Base-by-base conservation (phyloP, 2,888 invertebrate species). In the Coenonympha arcania region DNA sequence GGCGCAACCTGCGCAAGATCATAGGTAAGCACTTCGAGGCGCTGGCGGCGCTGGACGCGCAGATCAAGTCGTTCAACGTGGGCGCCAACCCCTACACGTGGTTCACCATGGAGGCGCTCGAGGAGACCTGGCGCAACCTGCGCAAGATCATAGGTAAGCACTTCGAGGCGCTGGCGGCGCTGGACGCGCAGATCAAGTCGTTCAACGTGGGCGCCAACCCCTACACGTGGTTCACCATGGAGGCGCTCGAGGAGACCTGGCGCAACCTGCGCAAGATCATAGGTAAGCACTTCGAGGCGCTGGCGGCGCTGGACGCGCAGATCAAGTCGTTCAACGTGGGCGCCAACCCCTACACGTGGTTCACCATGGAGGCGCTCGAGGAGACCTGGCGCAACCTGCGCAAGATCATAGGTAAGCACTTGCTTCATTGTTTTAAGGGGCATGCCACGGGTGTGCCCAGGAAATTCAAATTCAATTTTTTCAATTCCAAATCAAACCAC, bases 211-310 rank as follows among this genome's bases (percentile, higher is more conserved):
- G 99, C 44, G 95, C 98, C 54, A 99, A 99, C 88, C 99, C 99
- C 0, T 99, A 99, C 90, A 99, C 99, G 48, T 99, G 99, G 99
- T 97, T 99, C 88, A 99, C 99, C 54, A 98, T 99, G 99, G 98
- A 98, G 83, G 98, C 98, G 36, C 90, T 99, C 57, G 98, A 99
- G 77, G 99, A 99, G 69, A 99, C 99, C 15, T 99, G 99, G 99
- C 91, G 94, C 55, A 99, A 99, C 78, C 88, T 99, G 75, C 97
- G 98, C 88, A 99, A 98, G 87, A 99, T 99, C 70, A 99, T n/a
- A n/a, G n/a, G n/a, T n/a, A n/a, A n/a, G n/a, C n/a, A 99, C 88
- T 99, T 99, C 87, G 95, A 97, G 75, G 96, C 97, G 48, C 88
- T 99, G 63, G 98, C 97, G 47, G 95, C 95, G 20, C 90, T 99